Evolutionary conservation across 2,797 vertebrate species (phyloP).

Genomic region (Darevskia nairensis): DNA sequence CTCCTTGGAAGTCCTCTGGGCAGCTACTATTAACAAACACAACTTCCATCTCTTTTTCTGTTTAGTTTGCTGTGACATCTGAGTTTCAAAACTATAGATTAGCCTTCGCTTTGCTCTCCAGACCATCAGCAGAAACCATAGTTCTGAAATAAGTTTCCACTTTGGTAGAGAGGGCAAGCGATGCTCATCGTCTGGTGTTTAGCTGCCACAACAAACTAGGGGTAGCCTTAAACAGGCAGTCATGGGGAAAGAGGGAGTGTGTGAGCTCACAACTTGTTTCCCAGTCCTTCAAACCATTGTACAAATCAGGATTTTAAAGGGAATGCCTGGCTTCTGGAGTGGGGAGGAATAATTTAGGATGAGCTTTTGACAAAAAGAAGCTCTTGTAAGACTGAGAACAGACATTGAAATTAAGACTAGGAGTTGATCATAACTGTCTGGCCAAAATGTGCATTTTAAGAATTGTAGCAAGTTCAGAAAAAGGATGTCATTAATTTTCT

Average conservation of each 20-base stretch:
- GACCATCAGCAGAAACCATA: neutral
- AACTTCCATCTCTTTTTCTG: no score
- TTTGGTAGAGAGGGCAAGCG: neutral
- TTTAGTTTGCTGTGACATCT: neutral
- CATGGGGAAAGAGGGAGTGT: neutral
- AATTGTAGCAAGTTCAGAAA: neutral
- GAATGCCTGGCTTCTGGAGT: neutral
- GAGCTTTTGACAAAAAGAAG: neutral
- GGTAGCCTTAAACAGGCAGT: neutral
- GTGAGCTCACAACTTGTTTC: neutral
- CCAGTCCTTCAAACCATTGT: neutral
- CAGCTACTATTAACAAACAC: neutral
- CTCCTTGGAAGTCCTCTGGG: neutral
- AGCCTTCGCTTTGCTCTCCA: neutral
- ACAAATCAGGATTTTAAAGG: neutral
- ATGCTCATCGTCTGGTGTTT: neutral
- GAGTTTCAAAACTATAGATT: neutral
- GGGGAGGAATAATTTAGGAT: neutral
- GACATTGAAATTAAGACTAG: neutral
- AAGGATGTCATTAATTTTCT: neutral
- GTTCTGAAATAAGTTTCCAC: neutral
- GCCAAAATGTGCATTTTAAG: neutral
- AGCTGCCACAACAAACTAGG: neutral
- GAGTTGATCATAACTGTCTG: neutral
- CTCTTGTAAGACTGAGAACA: neutral